These are phyloP conservation scores for Eulithis prunata DNA, from an alignment of 2,888 invertebrate species.

Conservation along the genomic window DNA sequence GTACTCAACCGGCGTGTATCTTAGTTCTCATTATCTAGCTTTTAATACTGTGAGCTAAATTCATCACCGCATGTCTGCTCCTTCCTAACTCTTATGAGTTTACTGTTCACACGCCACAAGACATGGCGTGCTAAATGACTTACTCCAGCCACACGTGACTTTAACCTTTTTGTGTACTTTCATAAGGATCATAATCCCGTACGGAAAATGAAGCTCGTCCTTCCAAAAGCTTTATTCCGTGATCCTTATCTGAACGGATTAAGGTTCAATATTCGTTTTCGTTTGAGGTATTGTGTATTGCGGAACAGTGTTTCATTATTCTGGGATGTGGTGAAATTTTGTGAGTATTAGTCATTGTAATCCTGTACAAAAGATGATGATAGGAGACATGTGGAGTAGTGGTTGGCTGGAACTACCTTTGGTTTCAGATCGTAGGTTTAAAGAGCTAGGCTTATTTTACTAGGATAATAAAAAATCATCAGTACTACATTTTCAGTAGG, in stretches of 20 bases:
- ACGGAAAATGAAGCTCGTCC: constrained; percentile 3
- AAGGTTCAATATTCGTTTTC: constrained; percentile 17
- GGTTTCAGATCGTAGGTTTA: background rate
- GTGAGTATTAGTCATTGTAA: constrained; percentile 33
- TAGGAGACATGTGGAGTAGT: background rate
- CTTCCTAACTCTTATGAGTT: constrained; percentile 36
- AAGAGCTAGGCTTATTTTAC: background rate
- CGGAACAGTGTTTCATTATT: constrained; percentile 38
- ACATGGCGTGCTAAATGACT: constrained; percentile 39
- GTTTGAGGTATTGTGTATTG: constrained; percentile 20
- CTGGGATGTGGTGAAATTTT: constrained; percentile 33
- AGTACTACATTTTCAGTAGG: too few relatives aligned
- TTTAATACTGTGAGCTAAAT: constrained; percentile 32
- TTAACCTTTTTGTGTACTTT: constrained; percentile 3
- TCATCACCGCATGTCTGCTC: constrained; percentile 31
- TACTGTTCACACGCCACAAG: constrained; percentile 39
- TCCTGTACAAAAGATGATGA: constrained; percentile 23
- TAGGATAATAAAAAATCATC: too few relatives aligned
- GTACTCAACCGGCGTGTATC: too few relatives aligned
- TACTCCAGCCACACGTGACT: constrained; percentile 16
- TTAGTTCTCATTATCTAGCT: constrained; percentile 1
- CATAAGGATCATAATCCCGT: constrained; percentile 22
- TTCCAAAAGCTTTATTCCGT: constrained; percentile 3
- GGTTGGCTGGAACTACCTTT: background rate
- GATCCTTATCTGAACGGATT: constrained; percentile 14